Evolutionary conservation across 2,113 vertebrate species (phyloP).

Genomic region (Pardalotus punctatus): DNA sequence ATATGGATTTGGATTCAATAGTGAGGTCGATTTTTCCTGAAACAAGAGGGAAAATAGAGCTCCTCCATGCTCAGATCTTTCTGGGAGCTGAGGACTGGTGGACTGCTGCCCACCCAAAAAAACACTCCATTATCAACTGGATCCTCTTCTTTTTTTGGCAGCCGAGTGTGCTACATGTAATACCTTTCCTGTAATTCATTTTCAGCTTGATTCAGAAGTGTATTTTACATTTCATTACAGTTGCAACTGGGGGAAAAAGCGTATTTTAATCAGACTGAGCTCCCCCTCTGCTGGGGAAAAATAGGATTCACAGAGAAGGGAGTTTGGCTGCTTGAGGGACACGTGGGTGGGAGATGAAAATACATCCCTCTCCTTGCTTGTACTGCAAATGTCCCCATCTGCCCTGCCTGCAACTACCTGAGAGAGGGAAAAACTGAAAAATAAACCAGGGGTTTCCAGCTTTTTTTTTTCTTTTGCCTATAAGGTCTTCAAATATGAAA

Average conservation of each 20-base stretch:
- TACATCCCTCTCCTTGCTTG: not conserved
- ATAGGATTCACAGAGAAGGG: not conserved
- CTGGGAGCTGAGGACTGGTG: not conserved
- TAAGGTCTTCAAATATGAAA: not conserved
- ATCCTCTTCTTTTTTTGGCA: not conserved
- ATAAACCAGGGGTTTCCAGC: not conserved
- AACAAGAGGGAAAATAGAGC: not conserved
- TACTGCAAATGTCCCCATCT: not conserved
- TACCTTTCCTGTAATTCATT: not conserved
- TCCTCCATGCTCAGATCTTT: not conserved
- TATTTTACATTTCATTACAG: not conserved
- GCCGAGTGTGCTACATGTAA: not conserved
- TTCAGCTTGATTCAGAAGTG: not conserved
- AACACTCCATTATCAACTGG: not conserved
- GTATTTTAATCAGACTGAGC: not conserved
- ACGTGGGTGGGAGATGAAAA: not conserved
- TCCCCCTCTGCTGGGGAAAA: conserved; percentile 61
- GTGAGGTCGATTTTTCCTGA: not conserved
- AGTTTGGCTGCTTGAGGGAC: not conserved
- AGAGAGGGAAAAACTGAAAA: not conserved
- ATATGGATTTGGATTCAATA: not conserved
- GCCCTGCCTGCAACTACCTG: not conserved
- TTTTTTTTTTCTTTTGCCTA: not conserved
- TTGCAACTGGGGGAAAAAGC: not conserved
- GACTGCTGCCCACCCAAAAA: not conserved